phyloP scores from a whole-genome alignment of 30 jellyfish, hydroid and myxozoan genomes.

The Sanderia malayensis region DNA sequence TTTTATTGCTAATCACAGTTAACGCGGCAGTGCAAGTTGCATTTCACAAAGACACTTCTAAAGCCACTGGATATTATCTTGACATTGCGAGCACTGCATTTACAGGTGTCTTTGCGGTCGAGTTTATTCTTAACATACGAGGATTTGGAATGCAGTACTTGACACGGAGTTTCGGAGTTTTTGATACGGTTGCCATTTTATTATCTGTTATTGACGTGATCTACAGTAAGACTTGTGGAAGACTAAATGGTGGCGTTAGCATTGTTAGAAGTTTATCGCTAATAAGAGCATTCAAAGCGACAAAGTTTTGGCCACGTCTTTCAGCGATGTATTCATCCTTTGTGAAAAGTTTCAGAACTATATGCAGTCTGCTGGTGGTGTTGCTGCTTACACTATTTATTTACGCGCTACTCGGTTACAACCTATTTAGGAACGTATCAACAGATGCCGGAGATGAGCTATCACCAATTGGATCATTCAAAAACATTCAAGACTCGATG shows the following conservation, averaged over 20 bases:
- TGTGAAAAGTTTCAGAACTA: slow-evolving; percentile 43
- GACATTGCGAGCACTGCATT: slow-evolving; percentile 23
- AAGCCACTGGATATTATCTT: background rate
- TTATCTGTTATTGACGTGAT: slow-evolving; percentile 32
- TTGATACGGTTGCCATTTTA: slow-evolving; percentile 18
- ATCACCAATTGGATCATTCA: slow-evolving; percentile 38
- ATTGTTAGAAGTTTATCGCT: slow-evolving; percentile 47
- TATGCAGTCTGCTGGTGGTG: slow-evolving; percentile 54
- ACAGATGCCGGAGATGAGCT: background rate
- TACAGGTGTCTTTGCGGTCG: slow-evolving; percentile 21
- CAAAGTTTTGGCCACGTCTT: slow-evolving; percentile 60
- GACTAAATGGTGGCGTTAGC: slow-evolving; percentile 43
- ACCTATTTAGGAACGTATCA: slow-evolving; percentile 42
- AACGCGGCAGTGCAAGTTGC: slow-evolving; percentile 27
- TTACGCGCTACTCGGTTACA: slow-evolving; percentile 79
- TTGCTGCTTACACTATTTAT: slow-evolving; percentile 45
- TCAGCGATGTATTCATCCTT: slow-evolving; percentile 50
- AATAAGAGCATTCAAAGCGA: slow-evolving; percentile 49
- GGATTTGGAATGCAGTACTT: slow-evolving; percentile 32
- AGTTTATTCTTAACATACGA: slow-evolving; percentile 19
- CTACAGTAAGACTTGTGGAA: background rate
- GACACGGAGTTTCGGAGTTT: slow-evolving; percentile 14
- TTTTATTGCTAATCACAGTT: slow-evolving; percentile 5
- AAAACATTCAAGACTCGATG: slow-evolving; percentile 48
- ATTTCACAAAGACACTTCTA: background rate